phyloP scores from a whole-genome alignment of 2,888 invertebrate genomes.

The Zele albiditarsus region DNA sequence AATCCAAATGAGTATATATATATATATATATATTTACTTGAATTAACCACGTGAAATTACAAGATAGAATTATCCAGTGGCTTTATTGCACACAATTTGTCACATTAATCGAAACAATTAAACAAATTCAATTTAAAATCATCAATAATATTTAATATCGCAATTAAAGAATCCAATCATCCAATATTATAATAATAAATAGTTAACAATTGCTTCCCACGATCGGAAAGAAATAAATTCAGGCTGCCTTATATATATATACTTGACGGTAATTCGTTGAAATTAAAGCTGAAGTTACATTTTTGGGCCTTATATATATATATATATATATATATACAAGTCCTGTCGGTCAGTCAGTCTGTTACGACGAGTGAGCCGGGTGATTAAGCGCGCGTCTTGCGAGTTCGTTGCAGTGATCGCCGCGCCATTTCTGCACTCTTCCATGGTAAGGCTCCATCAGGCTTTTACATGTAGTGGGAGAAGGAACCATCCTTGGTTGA shows the following conservation, averaged over 20 bases:
- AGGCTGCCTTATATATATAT: neutral
- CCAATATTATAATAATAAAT: conserved; percentile 1
- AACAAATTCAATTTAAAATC: conserved; percentile 22
- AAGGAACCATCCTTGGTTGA: conserved; percentile 70
- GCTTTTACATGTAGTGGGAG: conserved; percentile 50
- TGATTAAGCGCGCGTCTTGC: conserved; percentile 59
- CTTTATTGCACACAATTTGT: conserved; percentile 22
- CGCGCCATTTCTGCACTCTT: conserved; percentile 2
- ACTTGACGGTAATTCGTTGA: conserved; percentile 37
- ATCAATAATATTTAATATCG: conserved; percentile 4
- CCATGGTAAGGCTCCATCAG: conserved; percentile 43
- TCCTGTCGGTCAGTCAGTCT: conserved; percentile 53
- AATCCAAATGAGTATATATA: neutral
- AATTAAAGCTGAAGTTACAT: conserved; percentile 12
- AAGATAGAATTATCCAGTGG: conserved; percentile 18
- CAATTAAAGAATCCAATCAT: neutral
- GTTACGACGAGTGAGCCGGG: conserved; percentile 45
- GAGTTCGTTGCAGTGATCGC: conserved; percentile 40
- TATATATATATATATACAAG: neutral
- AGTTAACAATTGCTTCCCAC: conserved; percentile 15
- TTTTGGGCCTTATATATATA: conserved; percentile 5
- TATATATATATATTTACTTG: no score
- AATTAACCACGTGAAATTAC: neutral
- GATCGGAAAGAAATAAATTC: conserved; percentile 20
- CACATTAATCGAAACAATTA: neutral